Percentiles rank a stretch among this genome's conserved stretches.
Evolutionary conservation across 2,113 vertebrate genomes (phyloP).

Genomic region (Equus przewalskii): DNA sequence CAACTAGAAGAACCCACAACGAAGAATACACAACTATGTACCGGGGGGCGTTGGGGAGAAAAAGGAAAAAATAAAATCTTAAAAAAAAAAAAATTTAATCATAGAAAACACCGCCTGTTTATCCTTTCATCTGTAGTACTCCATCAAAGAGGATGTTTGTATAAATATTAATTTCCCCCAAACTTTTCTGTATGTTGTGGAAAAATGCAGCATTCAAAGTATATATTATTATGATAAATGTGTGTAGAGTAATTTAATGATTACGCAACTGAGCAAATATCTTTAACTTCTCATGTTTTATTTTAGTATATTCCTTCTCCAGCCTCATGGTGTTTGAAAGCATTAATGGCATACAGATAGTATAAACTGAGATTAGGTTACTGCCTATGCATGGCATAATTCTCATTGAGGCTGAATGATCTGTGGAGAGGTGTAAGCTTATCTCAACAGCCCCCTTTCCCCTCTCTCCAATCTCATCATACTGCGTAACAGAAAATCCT

Average conservation of each 20-base stretch:
- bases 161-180: background rate
- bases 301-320: background rate
- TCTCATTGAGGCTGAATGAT: background rate
- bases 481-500: background rate
- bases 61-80: too few species aligned
- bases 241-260: background rate
- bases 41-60: too few species aligned
- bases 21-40: too few species aligned
- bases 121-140: background rate
- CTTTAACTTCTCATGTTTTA: background rate
- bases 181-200: background rate
- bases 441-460: background rate
- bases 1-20: too few species aligned
- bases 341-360: background rate
- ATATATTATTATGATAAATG: background rate
- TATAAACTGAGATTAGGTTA: background rate
- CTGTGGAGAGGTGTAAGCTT: background rate
- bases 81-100: background rate
- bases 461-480: background rate
- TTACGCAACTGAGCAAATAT: background rate
- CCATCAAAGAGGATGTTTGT: background rate
- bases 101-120: background rate
- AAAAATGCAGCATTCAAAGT: background rate
- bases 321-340: background rate
- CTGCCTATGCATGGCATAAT: background rate